Evolutionary conservation across 2,113 vertebrate genomes (phyloP).

Genomic region (Amphiprion ocellaris): DNA sequence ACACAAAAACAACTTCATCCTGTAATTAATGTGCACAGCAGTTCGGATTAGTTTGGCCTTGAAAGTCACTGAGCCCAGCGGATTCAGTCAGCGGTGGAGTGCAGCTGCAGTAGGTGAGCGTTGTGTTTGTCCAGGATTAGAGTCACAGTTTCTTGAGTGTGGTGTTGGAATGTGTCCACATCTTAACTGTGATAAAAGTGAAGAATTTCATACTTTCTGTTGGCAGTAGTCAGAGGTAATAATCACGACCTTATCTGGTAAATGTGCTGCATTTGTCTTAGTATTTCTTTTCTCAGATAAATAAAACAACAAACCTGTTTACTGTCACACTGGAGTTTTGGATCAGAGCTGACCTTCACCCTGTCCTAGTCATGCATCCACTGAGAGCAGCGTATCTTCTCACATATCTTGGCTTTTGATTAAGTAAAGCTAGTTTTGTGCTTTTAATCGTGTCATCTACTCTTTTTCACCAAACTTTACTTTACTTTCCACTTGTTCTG

Average conservation of each 20-base stretch:
- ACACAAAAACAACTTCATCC: background rate
- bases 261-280: slow-evolving; percentile 1
- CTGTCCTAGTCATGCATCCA: background rate
- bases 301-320: background rate
- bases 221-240: background rate
- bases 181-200: slow-evolving; percentile 23
- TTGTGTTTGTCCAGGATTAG: background rate
- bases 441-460: too few relatives aligned
- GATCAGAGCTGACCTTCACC: background rate
- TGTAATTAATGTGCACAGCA: background rate
- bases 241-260: slow-evolving; percentile 3
- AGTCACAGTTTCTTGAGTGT: background rate
- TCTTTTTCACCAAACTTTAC: too few relatives aligned
- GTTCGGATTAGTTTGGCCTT: slow-evolving; percentile 29
- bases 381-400: background rate
- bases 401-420: background rate
- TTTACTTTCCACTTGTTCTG: too few relatives aligned
- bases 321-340: background rate
- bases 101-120: background rate
- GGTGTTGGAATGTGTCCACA: background rate
- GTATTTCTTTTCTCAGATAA: slow-evolving; percentile 17
- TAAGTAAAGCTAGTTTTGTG: too few relatives aligned
- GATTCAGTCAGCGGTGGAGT: background rate
- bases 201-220: background rate
- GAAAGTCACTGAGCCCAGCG: background rate